Base-by-base conservation (phyloP, 2,113 vertebrate species). In the Amphiprion ocellaris region DNA sequence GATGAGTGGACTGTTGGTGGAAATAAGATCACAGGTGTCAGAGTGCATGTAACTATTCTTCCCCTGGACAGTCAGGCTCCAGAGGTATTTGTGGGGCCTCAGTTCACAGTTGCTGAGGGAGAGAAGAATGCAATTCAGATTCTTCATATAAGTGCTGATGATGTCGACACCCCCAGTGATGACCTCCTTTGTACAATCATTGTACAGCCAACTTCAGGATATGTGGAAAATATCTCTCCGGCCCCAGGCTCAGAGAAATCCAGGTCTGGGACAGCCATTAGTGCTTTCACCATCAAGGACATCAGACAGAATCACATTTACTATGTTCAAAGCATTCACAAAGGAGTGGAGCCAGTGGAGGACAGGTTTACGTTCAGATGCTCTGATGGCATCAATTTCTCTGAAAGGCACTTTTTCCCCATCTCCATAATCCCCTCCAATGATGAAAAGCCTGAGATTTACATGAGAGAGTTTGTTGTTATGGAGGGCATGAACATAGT, bases 401-500 rank as follows among this genome's bases (percentile, higher is more conserved):
- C 98, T 14, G 94, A 96, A 58, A 96, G 92, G 70, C 95, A 94
- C 19, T 92, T 98, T 89, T 99, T 99, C 46, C 95, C 97, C 2
- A 92, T 99, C 71, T 90, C 95, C 28, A 96, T 99, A 87, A 84
- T 95, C 50, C 97, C 97, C 0, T 81, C 95, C 70, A 99, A 98
- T 0, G 98, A 99, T 10, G 98, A 99, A 81, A 96, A 96, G 78
- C 98, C 98, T 0, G 97, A 97, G 85, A 94, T 99, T 61, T 98
- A 96, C 76, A 85, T 96, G 93, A 92, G 97, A 44, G 97, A 99
- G 87, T 99, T 99, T 93, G 94, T 99, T 46, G 97, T 99, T 76
- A 97, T 98, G 97, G 98, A 99, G 83, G 98, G 98, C 75, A 98
- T 97, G 97, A 99, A 97, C 77, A 92, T 99, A 61, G 96, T 97